Conservation (phyloP, 1,140 invertebrate species). For the Caerostris darwini region DNA sequence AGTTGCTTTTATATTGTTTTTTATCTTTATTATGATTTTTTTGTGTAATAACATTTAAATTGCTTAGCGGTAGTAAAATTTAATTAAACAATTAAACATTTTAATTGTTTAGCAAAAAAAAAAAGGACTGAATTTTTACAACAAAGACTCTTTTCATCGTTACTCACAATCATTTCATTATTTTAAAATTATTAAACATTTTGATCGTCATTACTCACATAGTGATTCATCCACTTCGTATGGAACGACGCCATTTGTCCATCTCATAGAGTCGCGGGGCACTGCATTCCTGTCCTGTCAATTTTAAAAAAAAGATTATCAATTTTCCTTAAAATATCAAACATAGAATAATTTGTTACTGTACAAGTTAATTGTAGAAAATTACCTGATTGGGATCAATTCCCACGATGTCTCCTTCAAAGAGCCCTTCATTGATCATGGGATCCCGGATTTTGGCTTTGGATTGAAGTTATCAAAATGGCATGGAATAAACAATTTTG, state of each 20-base stretch:
- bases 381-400: constrained; percentile 35
- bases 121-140: too few species aligned
- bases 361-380: neutral
- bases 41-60: too few species aligned
- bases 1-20: too few species aligned
- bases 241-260: constrained; percentile 81
- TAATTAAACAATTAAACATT: too few species aligned
- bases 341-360: too few species aligned
- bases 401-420: constrained; percentile 75
- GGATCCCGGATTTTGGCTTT: neutral
- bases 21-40: too few species aligned
- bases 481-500: neutral
- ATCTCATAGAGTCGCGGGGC: constrained; percentile 78
- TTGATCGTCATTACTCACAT: constrained; percentile 71
- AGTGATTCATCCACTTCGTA: constrained; percentile 81
- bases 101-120: too few species aligned
- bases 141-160: too few species aligned
- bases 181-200: too few species aligned
- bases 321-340: too few species aligned
- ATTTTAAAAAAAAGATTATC: neutral
- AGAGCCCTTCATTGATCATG: constrained; percentile 65
- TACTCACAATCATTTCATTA: too few species aligned
- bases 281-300: constrained; percentile 80
- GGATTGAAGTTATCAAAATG: neutral
- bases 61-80: too few species aligned